A percentile compares a stretch with the other conserved stretches of the same genome.
These are phyloP conservation scores for Psilanteris sp. DNA, from an alignment of 1,140 invertebrate genomes.

Conservation along the genomic window DNA sequence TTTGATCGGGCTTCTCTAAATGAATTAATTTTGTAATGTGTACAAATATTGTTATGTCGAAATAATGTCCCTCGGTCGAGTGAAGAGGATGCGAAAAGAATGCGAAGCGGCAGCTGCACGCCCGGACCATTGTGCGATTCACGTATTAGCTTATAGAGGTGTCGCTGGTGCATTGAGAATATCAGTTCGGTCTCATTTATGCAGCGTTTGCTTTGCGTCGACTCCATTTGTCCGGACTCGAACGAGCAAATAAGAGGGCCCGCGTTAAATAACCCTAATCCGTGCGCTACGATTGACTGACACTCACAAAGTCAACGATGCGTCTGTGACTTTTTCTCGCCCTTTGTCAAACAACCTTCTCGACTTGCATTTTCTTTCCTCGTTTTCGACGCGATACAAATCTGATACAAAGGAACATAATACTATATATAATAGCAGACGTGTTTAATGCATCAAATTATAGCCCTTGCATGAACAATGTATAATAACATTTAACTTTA, in stretches of 20 bases:
- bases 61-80: slow-evolving; percentile 17
- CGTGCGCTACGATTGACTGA: slow-evolving; percentile 13
- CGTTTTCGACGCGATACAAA: too few species aligned
- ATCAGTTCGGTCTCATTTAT: slow-evolving; percentile 55
- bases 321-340: slow-evolving; percentile 21
- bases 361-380: too few species aligned
- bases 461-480: too few species aligned
- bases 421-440: too few species aligned
- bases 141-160: slow-evolving; percentile 44
- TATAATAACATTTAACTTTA: too few species aligned
- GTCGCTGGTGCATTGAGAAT: slow-evolving; percentile 15
- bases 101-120: slow-evolving; percentile 6
- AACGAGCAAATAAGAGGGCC: slow-evolving; percentile 56
- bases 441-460: too few species aligned
- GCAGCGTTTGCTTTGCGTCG: slow-evolving; percentile 58
- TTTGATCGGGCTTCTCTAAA: slow-evolving; percentile 21
- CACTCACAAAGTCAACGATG: slow-evolving; percentile 28
- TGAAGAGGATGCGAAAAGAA: slow-evolving; percentile 12
- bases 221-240: slow-evolving; percentile 51
- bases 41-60: slow-evolving; percentile 52
- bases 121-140: slow-evolving; percentile 38
- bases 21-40: slow-evolving; percentile 42
- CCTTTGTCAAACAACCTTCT: background rate
- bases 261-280: slow-evolving; percentile 57
- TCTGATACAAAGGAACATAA: too few species aligned